phyloP scores from a whole-genome alignment of 2,797 vertebrate genomes.

The Garrulus glandarius region DNA sequence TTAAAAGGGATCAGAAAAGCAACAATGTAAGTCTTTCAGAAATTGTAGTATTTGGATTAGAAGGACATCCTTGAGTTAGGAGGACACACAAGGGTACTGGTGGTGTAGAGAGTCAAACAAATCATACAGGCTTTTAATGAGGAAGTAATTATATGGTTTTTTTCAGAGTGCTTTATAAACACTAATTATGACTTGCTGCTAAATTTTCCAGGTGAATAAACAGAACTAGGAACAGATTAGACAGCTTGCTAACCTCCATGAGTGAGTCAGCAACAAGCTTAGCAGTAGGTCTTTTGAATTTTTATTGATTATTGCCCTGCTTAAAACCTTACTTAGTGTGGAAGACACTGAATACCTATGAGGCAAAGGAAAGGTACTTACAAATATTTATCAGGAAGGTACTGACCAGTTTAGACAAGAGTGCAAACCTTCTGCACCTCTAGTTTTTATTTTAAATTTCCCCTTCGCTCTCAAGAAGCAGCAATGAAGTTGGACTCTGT shows the following conservation, averaged over 20 bases:
- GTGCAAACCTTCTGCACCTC: background rate
- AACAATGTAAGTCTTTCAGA: background rate
- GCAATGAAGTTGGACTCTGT: background rate
- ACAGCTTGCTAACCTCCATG: background rate
- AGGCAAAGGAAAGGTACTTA: background rate
- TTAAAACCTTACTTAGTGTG: background rate
- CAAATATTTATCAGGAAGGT: background rate
- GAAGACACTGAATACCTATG: background rate
- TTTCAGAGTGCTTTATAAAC: background rate
- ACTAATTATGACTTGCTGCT: background rate
- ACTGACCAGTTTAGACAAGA: background rate
- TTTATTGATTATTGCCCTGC: background rate
- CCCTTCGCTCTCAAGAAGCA: background rate
- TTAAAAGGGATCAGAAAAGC: background rate
- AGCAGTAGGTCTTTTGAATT: background rate
- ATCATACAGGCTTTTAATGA: background rate
- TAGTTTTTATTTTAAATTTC: background rate
- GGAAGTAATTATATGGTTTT: background rate
- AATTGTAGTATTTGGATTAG: background rate
- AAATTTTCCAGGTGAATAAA: conserved; percentile 26
- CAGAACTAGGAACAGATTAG: background rate
- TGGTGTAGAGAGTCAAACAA: background rate
- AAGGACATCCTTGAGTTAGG: background rate
- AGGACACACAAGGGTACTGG: background rate
- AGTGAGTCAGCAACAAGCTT: background rate